These are phyloP conservation scores for Macrosteles quadrilineatus DNA, from an alignment of 1,140 invertebrate species.

Conservation along the genomic window DNA sequence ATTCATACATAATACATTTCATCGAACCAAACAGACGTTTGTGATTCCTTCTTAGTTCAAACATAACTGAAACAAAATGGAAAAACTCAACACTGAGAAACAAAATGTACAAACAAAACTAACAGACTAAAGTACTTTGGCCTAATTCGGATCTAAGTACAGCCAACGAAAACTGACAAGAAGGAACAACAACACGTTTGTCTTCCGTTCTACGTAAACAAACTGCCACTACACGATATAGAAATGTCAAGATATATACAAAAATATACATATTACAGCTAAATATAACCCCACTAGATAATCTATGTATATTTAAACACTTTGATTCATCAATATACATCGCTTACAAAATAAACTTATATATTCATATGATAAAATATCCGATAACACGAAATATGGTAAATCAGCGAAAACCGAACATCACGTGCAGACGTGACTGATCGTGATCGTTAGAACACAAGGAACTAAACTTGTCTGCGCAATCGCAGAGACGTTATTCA, in stretches of 20 bases:
- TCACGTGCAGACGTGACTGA: not conserved
- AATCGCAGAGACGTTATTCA: too few species aligned
- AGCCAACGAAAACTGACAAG: slow-evolving; percentile 18
- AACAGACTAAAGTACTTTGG: slow-evolving; percentile 23
- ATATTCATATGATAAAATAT: slow-evolving; percentile 19
- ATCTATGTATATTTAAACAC: slow-evolving; percentile 30
- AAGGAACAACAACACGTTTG: slow-evolving; percentile 13
- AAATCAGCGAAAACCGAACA: slow-evolving; percentile 7
- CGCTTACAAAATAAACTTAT: slow-evolving; percentile 28
- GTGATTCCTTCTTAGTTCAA: slow-evolving; percentile 19
- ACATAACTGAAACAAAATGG: slow-evolving; percentile 3
- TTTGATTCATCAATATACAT: slow-evolving; percentile 24
- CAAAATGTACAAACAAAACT: not conserved
- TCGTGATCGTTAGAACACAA: not conserved
- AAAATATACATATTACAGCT: slow-evolving; percentile 32
- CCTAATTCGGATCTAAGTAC: slow-evolving; percentile 24
- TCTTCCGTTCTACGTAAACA: slow-evolving; percentile 14
- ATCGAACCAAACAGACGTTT: slow-evolving; percentile 15
- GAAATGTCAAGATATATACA: slow-evolving; percentile 32
- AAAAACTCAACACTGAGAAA: slow-evolving; percentile 7
- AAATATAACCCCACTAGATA: slow-evolving; percentile 29
- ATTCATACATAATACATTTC: slow-evolving; percentile 24
- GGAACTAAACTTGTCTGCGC: not conserved
- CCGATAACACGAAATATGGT: slow-evolving; percentile 15
- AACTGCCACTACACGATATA: slow-evolving; percentile 27